These are phyloP conservation scores for Eulacestoma nigropectus DNA, from an alignment of 2,113 vertebrate genomes.

Conservation along the genomic window DNA sequence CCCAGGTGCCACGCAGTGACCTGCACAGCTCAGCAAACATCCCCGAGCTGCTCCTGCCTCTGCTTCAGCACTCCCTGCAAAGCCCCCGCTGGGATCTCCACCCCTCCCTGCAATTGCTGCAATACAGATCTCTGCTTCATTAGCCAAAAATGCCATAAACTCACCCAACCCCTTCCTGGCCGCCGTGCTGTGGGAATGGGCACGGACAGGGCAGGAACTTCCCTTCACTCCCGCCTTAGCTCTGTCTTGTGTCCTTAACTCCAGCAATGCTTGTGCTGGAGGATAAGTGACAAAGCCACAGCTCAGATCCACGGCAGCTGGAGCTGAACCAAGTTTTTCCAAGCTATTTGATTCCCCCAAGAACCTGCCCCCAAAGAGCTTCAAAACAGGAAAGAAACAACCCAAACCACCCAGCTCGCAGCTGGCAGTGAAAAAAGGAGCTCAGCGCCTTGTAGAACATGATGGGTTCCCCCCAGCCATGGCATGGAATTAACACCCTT, in stretches of 20 bases:
- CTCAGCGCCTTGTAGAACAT: accelerated
- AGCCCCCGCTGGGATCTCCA: not conserved
- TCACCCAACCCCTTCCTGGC: not conserved
- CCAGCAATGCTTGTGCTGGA: accelerated
- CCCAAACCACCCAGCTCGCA: not conserved
- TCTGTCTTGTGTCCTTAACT: not conserved
- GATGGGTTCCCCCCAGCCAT: accelerated
- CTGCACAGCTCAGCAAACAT: accelerated
- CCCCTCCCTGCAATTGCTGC: not conserved
- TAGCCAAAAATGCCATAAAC: not conserved
- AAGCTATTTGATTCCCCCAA: not conserved
- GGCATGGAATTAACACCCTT: not conserved
- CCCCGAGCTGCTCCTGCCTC: not conserved
- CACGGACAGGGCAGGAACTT: accelerated
- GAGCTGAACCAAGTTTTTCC: not conserved
- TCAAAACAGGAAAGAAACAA: not conserved
- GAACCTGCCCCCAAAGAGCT: not conserved
- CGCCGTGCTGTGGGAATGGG: accelerated
- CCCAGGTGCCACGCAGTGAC: not conserved
- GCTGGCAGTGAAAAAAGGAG: not conserved
- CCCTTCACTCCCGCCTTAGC: not conserved
- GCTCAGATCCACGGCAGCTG: not conserved
- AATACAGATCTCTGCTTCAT: not conserved
- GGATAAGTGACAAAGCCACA: not conserved
- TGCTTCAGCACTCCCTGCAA: not conserved